A percentile compares a stretch with the other conserved stretches of the same genome.
Evolutionary conservation across 2,888 invertebrate species (phyloP).

Genomic region (Lapara coniferarum): DNA sequence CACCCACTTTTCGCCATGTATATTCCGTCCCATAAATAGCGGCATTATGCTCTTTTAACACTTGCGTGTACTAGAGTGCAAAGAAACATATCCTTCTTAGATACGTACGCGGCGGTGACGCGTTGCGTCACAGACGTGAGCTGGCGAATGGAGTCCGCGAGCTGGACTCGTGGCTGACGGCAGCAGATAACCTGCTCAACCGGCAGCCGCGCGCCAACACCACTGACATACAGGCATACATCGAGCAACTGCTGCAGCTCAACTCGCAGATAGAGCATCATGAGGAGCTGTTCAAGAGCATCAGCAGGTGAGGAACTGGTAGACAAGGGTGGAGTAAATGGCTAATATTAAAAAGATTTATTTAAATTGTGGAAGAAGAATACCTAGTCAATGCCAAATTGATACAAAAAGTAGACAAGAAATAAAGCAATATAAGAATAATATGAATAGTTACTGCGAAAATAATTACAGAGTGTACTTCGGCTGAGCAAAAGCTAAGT

Average conservation of each 20-base stretch:
- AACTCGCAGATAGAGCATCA: slow-evolving; percentile 93
- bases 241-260: slow-evolving; percentile 89
- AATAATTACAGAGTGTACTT: no score
- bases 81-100: slow-evolving; percentile 40
- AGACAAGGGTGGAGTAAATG: no score
- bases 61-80: no score
- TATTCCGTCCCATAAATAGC: no score
- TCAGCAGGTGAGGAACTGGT: slow-evolving; percentile 85
- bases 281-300: slow-evolving; percentile 94
- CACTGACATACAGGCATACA: slow-evolving; percentile 90
- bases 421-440: no score
- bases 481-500: no score
- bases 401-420: no score
- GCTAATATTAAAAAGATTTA: neutral
- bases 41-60: no score
- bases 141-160: slow-evolving; percentile 89
- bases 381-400: no score
- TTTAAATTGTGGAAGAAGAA: no score
- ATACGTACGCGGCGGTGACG: slow-evolving; percentile 93
- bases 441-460: no score
- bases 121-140: slow-evolving; percentile 91
- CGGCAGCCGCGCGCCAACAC: slow-evolving; percentile 89
- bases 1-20: no score
- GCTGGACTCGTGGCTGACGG: slow-evolving; percentile 90
- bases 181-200: slow-evolving; percentile 88